Evolutionary conservation across 2,797 vertebrate genomes (phyloP).

Genomic region (Pantherophis vulpinus): DNA sequence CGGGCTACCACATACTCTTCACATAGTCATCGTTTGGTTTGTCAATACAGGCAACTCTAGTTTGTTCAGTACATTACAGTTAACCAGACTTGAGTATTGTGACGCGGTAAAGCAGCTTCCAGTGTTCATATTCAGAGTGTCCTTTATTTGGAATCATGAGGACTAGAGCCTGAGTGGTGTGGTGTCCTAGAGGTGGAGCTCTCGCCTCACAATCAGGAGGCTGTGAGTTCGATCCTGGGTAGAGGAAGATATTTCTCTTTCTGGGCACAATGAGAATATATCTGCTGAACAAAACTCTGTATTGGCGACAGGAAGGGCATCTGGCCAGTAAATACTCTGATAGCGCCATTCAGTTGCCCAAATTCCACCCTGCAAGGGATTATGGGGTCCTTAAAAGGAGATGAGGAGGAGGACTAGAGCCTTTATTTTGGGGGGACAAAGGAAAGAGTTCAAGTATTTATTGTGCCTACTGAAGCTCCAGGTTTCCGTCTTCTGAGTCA

Average conservation of each 20-base stretch:
- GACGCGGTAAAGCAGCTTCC: not conserved
- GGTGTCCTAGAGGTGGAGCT: too few relatives aligned
- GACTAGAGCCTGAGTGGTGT: not conserved
- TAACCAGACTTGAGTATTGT: not conserved
- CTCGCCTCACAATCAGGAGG: too few relatives aligned
- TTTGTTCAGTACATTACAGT: not conserved
- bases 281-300: too few relatives aligned
- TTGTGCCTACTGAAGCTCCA: too few relatives aligned
- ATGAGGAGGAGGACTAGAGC: not conserved
- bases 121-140: not conserved
- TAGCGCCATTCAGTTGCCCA: too few relatives aligned
- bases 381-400: too few relatives aligned
- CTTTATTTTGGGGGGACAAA: not conserved
- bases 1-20: not conserved
- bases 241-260: too few relatives aligned
- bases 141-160: not conserved
- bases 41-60: not conserved
- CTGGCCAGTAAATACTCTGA: too few relatives aligned
- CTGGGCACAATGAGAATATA: too few relatives aligned
- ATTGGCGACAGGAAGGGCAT: too few relatives aligned
- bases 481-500: not conserved
- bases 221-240: too few relatives aligned
- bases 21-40: not conserved
- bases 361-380: too few relatives aligned
- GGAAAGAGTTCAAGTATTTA: not conserved